phyloP scores from a whole-genome alignment of 2,113 vertebrate species.

The Nannospalax galili region DNA sequence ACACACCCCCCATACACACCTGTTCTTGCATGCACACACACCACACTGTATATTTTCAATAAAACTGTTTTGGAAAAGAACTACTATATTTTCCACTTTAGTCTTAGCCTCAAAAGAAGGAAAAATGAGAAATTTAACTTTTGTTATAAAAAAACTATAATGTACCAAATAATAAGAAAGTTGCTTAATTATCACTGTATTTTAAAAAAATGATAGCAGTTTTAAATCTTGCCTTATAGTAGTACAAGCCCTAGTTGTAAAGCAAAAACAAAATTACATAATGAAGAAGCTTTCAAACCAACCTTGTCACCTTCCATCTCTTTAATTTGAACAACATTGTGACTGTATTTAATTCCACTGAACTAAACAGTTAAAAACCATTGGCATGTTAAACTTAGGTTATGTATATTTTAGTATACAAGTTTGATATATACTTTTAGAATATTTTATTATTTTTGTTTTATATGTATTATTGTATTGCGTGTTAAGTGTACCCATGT shows the following conservation, averaged over 20 bases:
- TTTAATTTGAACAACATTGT: not conserved
- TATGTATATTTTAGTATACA: not conserved
- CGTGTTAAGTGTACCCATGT: too few relatives aligned
- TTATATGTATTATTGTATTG: too few relatives aligned
- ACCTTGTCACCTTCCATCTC: not conserved
- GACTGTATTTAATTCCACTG: not conserved
- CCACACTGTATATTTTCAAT: not conserved
- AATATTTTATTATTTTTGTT: too few relatives aligned
- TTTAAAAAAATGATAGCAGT: not conserved
- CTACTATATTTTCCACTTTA: not conserved
- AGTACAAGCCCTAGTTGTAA: not conserved
- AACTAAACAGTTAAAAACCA: not conserved
- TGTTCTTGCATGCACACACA: too few relatives aligned
- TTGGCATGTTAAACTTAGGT: not conserved
- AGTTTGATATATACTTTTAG: too few relatives aligned
- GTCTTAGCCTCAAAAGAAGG: not conserved
- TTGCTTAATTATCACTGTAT: not conserved
- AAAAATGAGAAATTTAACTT: conserved; percentile 2
- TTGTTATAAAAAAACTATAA: not conserved
- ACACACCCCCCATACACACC: not conserved
- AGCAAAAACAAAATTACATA: not conserved
- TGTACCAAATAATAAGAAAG: not conserved
- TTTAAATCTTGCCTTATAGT: conserved; percentile 19
- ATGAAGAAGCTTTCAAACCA: not conserved
- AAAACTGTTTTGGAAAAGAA: too few relatives aligned